phyloP scores from a whole-genome alignment of 2,113 vertebrate species.

The Raja brachyura region DNA sequence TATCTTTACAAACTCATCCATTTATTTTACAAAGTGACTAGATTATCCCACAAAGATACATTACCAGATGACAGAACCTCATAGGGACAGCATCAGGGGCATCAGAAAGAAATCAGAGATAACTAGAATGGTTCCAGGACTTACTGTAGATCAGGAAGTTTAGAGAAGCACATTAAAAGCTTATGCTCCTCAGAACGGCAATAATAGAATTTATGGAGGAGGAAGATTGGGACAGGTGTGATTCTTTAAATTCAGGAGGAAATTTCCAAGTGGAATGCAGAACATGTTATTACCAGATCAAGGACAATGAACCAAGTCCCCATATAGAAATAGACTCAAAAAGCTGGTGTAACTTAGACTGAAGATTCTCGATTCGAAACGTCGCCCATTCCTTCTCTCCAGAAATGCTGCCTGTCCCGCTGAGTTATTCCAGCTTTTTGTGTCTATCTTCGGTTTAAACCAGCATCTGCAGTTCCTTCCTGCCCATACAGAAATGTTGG shows the following conservation, averaged over 20 bases:
- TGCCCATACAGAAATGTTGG: not conserved
- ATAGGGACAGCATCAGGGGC: not conserved
- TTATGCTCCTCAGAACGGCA: not conserved
- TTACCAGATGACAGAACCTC: constrained; percentile 14
- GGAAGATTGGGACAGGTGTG: not conserved
- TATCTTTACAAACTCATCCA: constrained; percentile 17
- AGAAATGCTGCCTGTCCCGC: no score
- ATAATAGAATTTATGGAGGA: not conserved
- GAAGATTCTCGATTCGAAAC: no score
- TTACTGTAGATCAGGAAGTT: not conserved
- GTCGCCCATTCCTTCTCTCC: no score
- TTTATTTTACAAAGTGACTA: constrained; percentile 14
- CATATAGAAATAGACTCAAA: no score
- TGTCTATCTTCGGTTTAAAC: no score
- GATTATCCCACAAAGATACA: constrained; percentile 16
- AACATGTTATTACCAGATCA: not conserved
- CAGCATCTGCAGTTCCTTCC: no score
- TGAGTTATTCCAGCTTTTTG: no score
- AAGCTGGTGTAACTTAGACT: no score
- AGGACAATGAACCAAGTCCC: not conserved
- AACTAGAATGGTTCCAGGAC: constrained; percentile 7
- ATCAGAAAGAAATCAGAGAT: not conserved
- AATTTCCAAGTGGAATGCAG: not conserved
- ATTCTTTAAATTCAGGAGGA: not conserved
- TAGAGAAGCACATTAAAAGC: not conserved